Conservation (phyloP, 1,140 invertebrate genomes). For the Conopomorpha cramerella region DNA sequence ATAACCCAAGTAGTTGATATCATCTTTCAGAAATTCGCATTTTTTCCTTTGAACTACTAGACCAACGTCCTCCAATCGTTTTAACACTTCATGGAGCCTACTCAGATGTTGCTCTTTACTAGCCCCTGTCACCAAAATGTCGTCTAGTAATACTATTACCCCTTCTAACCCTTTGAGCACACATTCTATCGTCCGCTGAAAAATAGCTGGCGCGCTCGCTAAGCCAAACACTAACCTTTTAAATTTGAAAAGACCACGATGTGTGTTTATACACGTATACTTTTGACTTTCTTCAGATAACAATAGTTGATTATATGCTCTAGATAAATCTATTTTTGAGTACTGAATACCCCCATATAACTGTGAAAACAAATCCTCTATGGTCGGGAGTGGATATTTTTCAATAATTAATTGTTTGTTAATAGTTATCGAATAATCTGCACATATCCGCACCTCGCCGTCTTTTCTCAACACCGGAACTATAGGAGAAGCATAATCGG, state of each 20-base stretch:
- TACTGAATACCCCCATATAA: conserved; percentile 16
- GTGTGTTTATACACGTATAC: conserved; percentile 33
- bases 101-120: conserved; percentile 11
- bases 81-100: conserved; percentile 7
- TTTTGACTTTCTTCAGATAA: conserved; percentile 20
- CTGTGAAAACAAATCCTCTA: conserved; percentile 18
- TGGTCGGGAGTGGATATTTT: conserved; percentile 14
- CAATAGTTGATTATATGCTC: conserved; percentile 9
- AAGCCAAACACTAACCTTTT: conserved; percentile 24
- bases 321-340: background rate
- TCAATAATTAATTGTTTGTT: conserved; percentile 6
- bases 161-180: conserved; percentile 10
- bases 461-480: conserved; percentile 28
- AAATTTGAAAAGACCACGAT: conserved; percentile 21
- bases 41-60: conserved; percentile 7
- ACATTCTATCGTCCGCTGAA: conserved; percentile 27
- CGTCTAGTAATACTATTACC: conserved; percentile 14
- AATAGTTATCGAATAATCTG: conserved; percentile 18
- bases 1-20: conserved; percentile 11
- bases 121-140: conserved; percentile 16
- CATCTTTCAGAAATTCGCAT: conserved; percentile 4
- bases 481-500: conserved; percentile 33
- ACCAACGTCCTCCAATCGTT: conserved; percentile 8
- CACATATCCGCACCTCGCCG: conserved; percentile 20
- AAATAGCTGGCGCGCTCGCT: conserved; percentile 16